Conservation (phyloP, 2,888 invertebrate genomes). For the Hirtodrosophila histrioides region DNA sequence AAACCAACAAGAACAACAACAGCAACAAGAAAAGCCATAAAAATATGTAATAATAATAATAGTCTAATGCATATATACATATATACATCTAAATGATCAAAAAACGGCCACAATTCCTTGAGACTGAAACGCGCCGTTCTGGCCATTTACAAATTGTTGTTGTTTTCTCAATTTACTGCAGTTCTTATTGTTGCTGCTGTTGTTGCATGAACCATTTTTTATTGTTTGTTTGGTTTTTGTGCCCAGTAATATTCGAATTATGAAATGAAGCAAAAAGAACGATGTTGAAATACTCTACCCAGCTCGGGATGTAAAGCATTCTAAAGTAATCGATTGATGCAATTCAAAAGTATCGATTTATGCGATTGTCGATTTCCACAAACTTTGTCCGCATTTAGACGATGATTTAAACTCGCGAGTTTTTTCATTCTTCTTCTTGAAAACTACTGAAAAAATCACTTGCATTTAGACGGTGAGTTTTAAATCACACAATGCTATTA, state of each 20-base stretch:
- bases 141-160: slow-evolving; percentile 34
- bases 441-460: no score
- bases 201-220: slow-evolving; percentile 37
- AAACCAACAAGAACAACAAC: slow-evolving; percentile 23
- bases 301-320: no score
- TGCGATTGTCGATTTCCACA: no score
- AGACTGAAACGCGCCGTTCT: slow-evolving; percentile 17
- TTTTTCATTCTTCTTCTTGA: no score
- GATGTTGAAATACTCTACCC: not conserved
- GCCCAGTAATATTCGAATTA: slow-evolving; percentile 20
- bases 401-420: no score
- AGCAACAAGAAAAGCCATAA: slow-evolving; percentile 8
- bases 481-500: no score
- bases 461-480: no score
- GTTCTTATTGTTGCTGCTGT: slow-evolving; percentile 10
- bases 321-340: no score
- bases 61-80: slow-evolving; percentile 9
- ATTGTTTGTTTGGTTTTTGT: slow-evolving; percentile 6
- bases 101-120: slow-evolving; percentile 35
- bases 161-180: slow-evolving; percentile 26
- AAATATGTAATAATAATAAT: slow-evolving; percentile 19
- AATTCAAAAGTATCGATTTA: no score
- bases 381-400: no score
- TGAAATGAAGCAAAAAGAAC: slow-evolving; percentile 5
- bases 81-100: slow-evolving; percentile 23